Evolutionary conservation across 2,888 invertebrate species (phyloP).

Genomic region (Mamestra brassicae): DNA sequence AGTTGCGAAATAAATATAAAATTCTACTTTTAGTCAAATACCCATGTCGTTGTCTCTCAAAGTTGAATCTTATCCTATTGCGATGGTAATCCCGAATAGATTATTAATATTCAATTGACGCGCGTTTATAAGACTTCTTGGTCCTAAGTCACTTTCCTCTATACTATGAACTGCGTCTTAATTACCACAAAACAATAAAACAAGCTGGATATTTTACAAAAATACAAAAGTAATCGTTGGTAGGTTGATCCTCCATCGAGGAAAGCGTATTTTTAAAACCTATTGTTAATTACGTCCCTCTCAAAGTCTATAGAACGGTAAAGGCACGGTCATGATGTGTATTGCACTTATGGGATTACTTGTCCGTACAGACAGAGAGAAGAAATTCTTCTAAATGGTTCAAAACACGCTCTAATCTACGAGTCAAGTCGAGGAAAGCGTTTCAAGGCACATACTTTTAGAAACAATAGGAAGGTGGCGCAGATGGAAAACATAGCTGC

Average conservation of each 20-base stretch:
- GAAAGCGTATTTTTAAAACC: constrained; percentile 86
- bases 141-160: constrained; percentile 83
- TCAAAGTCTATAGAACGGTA: constrained; percentile 90
- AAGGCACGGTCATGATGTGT: constrained; percentile 91
- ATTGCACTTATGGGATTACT: constrained; percentile 89
- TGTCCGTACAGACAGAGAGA: constrained; percentile 88
- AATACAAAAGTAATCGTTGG: constrained; percentile 84
- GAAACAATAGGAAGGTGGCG: constrained; percentile 87
- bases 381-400: constrained; percentile 89
- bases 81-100: constrained; percentile 76
- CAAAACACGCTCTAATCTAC: constrained; percentile 90
- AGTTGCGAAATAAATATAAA: constrained; percentile 80
- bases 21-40: constrained; percentile 72
- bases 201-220: constrained; percentile 83
- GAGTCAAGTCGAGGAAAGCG: constrained; percentile 89
- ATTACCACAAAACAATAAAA: constrained; percentile 77
- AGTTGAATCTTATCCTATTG: constrained; percentile 85
- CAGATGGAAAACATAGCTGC: constrained; percentile 78
- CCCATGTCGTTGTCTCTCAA: constrained; percentile 86
- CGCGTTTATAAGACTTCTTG: constrained; percentile 80
- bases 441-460: constrained; percentile 91
- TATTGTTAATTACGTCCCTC: constrained; percentile 91
- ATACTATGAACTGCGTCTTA: constrained; percentile 76
- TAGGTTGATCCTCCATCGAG: constrained; percentile 79
- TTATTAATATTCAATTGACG: constrained; percentile 84